phyloP scores from a whole-genome alignment of 2,797 vertebrate genomes.

The Lacerta viridis region DNA sequence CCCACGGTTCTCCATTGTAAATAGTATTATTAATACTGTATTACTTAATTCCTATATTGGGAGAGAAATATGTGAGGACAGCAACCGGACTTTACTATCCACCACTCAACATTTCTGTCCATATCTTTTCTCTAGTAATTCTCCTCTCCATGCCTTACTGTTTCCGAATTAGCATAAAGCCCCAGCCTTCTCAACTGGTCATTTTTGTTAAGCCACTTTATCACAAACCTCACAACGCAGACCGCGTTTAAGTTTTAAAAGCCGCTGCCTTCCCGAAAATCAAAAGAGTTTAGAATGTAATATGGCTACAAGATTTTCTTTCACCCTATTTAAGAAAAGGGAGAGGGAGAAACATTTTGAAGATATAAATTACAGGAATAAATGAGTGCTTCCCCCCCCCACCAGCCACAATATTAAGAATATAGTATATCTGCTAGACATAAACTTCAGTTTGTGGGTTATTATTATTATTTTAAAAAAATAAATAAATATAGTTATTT shows the following conservation, averaged over 20 bases:
- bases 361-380: background rate
- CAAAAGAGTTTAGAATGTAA: conserved; percentile 10
- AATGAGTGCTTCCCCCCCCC: conserved; percentile 6
- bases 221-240: background rate
- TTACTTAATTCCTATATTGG: background rate
- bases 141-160: background rate
- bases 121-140: conserved; percentile 6
- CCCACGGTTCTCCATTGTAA: background rate
- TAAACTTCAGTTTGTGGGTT: conserved; percentile 38
- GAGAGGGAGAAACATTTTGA: background rate
- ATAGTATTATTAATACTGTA: background rate
- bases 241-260: background rate
- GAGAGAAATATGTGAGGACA: background rate
- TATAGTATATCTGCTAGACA: conserved; percentile 49
- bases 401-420: background rate
- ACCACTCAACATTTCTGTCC: background rate
- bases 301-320: background rate
- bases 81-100: background rate
- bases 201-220: accelerated
- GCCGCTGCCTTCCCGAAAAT: background rate
- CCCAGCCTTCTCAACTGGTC: background rate
- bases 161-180: background rate
- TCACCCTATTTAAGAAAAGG: background rate
- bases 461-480: background rate
- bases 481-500: too few species aligned